Evolutionary conservation across 2,797 vertebrate species (phyloP), one percentile per base, ranked within the genome.

Genomic region (Phataginus tetradactyla): DNA sequence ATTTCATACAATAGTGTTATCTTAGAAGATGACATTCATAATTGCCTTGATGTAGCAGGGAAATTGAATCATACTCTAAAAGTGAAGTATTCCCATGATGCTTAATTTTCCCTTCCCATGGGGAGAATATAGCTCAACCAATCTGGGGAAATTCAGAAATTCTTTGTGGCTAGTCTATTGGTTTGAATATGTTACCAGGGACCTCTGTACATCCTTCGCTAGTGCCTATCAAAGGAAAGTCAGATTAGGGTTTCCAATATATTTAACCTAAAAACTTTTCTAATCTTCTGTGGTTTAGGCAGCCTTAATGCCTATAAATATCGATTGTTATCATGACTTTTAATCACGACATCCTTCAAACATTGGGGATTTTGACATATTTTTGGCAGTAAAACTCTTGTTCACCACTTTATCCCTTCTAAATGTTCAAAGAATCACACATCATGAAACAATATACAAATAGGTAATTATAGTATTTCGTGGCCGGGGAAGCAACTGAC

Each of bases 21-120:
- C 32, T 71, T 7, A 68, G 66, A 87, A 57, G 12, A 18, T 68
- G 42, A n/a, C 53, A 80, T 80, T 86, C 75, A 86, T 14, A 72
- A 77, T 81, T 49, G 86, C 59, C 55, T 90, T 94, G 61, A 49
- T 39, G 64, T 37, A 72, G 42, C 1, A 49, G 21, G 21, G 25
- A 92, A 90, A 83, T 86, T 64, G 53, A 94, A 86, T 64, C 25
- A 2, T 66, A 83, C 59, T 90, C 63, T 96, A 72, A 92, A 96
- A 86, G 12, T 64, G 32, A 71, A 88, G 9, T 61, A 51, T 64
- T 53, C 29, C n/a, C 72, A n/a, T 11, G 5, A 75, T 85, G 11
- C n/a, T 92, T 81, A 13, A 49, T 64, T 81, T 89, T 77, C 66
- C 74, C 27, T 61, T 91, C 25, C 29, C 37, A 57, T 39, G 32